These are phyloP conservation scores for Myotis planiceps DNA, from an alignment of 2,797 vertebrate species.

Conservation along the genomic window DNA sequence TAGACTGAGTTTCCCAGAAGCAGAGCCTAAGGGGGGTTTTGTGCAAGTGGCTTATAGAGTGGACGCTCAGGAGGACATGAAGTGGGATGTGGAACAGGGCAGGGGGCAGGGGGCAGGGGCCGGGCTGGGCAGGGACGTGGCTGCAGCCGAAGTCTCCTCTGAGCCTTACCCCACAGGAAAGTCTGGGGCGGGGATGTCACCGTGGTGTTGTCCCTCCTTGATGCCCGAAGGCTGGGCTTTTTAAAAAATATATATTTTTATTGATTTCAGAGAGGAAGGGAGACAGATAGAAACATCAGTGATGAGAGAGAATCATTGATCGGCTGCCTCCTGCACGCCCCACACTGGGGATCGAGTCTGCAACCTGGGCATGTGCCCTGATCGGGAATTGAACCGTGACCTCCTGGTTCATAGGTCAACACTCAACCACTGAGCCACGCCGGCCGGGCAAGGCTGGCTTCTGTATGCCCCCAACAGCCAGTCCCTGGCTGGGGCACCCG, in stretches of 20 bases:
- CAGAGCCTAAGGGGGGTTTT: not conserved
- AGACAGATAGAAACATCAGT: too few species aligned
- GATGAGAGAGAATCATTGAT: too few species aligned
- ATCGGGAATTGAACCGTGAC: too few species aligned
- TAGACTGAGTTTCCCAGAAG: not conserved
- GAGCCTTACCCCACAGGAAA: not conserved
- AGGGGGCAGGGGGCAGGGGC: too few species aligned
- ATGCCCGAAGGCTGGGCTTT: not conserved
- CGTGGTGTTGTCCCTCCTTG: not conserved
- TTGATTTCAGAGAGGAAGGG: too few species aligned
- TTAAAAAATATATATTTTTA: too few species aligned
- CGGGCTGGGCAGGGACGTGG: not conserved
- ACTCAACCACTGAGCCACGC: too few species aligned
- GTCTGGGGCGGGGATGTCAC: not conserved
- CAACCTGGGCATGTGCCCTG: too few species aligned
- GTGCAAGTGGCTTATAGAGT: not conserved
- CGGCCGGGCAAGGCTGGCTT: too few species aligned
- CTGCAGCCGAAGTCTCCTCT: fast-evolving
- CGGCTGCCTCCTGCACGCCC: too few species aligned
- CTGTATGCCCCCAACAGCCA: not conserved
- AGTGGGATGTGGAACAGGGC: not conserved
- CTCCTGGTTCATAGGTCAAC: too few species aligned
- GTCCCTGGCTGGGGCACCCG: not conserved
- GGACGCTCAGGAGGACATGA: not conserved
- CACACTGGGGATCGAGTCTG: too few species aligned